Percentiles rank a stretch among this genome's conserved stretches.
Evolutionary conservation across 2,888 invertebrate species (phyloP).

Genomic region (Heliconius erato): DNA sequence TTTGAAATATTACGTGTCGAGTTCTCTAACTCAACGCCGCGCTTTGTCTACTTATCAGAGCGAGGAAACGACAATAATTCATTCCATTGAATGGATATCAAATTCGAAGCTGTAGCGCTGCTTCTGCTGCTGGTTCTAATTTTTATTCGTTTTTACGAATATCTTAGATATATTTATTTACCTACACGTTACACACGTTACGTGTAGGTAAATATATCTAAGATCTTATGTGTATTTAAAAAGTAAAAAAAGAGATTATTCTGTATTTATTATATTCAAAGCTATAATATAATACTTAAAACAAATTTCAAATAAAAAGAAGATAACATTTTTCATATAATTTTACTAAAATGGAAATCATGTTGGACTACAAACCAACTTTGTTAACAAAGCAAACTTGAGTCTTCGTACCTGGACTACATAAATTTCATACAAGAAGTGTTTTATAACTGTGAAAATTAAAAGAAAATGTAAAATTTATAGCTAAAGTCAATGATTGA

Average conservation of each 20-base stretch:
- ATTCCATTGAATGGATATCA: no score
- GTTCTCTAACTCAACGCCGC: background rate
- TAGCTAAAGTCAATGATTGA: no score
- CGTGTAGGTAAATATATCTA: no score
- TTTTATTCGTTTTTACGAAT: no score
- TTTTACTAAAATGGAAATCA: conserved; percentile 42
- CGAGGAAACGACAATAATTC: no score
- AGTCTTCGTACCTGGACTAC: conserved; percentile 28
- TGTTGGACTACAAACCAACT: conserved; percentile 29
- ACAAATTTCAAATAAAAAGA: background rate
- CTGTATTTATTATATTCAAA: no score
- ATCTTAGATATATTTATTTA: no score
- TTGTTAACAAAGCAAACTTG: conserved; percentile 11
- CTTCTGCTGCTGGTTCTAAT: no score
- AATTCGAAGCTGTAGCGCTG: no score
- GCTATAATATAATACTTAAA: background rate
- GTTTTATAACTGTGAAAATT: background rate
- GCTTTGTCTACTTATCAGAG: background rate
- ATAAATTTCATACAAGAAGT: conserved; percentile 17
- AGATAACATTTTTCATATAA: conserved; percentile 15
- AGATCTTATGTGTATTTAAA: no score
- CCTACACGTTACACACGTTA: no score
- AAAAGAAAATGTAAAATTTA: background rate
- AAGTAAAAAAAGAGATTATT: no score
- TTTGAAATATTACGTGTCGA: background rate